Evolutionary conservation across 2,113 vertebrate species (phyloP).

Genomic region (Mobula hypostoma): DNA sequence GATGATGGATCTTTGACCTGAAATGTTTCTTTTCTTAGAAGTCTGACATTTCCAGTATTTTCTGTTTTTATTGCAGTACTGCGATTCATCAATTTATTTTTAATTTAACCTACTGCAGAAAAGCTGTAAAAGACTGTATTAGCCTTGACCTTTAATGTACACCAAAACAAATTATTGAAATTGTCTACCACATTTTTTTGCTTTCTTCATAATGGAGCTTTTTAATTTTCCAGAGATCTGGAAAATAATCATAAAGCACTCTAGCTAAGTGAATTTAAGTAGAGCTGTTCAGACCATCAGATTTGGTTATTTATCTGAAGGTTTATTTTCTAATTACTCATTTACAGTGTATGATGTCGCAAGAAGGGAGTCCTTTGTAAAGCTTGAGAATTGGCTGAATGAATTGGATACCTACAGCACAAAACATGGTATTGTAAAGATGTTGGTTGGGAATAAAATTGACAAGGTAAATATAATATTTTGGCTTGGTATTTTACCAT

Average conservation of each 20-base stretch:
- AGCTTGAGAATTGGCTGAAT: slow-evolving; percentile 45
- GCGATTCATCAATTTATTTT: too few relatives aligned
- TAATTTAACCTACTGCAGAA: too few relatives aligned
- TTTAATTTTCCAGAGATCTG: neutral
- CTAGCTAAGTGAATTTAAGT: neutral
- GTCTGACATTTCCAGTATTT: too few relatives aligned
- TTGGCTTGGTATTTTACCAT: too few relatives aligned
- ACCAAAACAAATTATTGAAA: neutral
- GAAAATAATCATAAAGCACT: neutral
- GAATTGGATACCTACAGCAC: slow-evolving; percentile 45
- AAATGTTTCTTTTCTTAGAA: too few relatives aligned
- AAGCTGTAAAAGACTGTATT: neutral
- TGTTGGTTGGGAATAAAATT: slow-evolving; percentile 52
- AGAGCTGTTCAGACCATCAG: neutral
- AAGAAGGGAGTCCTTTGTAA: slow-evolving; percentile 48
- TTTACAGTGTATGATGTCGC: slow-evolving; percentile 52
- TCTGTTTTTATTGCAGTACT: too few relatives aligned
- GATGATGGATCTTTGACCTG: too few relatives aligned
- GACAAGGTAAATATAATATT: slow-evolving; percentile 47
- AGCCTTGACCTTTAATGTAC: neutral
- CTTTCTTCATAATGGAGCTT: neutral
- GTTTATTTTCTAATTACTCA: neutral
- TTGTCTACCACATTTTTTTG: neutral
- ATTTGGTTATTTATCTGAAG: neutral
- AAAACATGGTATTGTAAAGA: slow-evolving; percentile 45